A percentile compares a stretch with the other conserved stretches of the same genome.
Conservation (phyloP, 1,140 invertebrate species). For the Drosophila ogumai region DNA sequence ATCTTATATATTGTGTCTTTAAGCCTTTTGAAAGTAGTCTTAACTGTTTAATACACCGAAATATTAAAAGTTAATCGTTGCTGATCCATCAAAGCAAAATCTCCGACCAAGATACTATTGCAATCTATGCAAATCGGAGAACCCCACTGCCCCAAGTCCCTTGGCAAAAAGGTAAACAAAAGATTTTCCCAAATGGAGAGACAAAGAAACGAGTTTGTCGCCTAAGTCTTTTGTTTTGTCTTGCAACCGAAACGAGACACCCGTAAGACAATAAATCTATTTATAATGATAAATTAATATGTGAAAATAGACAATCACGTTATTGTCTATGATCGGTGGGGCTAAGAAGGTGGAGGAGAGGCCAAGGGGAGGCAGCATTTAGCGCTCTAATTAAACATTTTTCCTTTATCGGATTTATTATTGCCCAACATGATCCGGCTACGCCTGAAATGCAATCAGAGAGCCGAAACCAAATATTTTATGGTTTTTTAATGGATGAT, state of each 20-base stretch:
- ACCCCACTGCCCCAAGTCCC: slow-evolving; percentile 8
- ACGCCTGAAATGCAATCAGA: slow-evolving; percentile 43
- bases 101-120: slow-evolving; percentile 6
- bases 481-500: slow-evolving; percentile 57
- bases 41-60: not conserved
- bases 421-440: slow-evolving; percentile 60
- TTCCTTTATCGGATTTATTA: slow-evolving; percentile 61
- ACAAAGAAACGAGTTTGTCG: slow-evolving; percentile 72
- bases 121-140: slow-evolving; percentile 36
- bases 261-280: slow-evolving; percentile 59
- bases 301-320: slow-evolving; percentile 54
- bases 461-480: slow-evolving; percentile 50
- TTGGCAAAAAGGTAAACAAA: slow-evolving; percentile 33
- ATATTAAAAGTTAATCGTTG: not conserved
- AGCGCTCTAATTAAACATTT: slow-evolving; percentile 75
- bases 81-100: slow-evolving; percentile 39
- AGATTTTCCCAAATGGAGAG: slow-evolving; percentile 57
- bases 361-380: slow-evolving; percentile 46
- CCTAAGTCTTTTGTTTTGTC: slow-evolving; percentile 77
- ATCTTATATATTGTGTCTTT: not conserved
- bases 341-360: not conserved
- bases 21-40: not conserved
- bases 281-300: slow-evolving; percentile 76
- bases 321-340: slow-evolving; percentile 15
- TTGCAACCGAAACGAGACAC: slow-evolving; percentile 36